A percentile compares a stretch with the other conserved stretches of the same genome.
These are phyloP conservation scores for Oryzias curvinotus DNA, from an alignment of 2,113 vertebrate genomes.

Conservation along the genomic window DNA sequence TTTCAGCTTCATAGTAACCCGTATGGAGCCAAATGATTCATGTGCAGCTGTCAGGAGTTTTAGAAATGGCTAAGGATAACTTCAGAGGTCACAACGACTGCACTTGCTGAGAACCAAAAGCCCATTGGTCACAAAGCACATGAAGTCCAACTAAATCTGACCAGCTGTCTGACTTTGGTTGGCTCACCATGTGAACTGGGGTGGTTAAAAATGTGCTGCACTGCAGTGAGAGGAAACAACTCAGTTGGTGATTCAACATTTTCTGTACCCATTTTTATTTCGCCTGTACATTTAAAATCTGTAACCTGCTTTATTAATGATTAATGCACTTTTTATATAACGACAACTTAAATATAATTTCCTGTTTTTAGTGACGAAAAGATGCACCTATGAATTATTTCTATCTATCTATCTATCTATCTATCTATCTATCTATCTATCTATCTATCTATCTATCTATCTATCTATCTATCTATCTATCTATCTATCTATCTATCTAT, in stretches of 20 bases:
- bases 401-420: too few species aligned
- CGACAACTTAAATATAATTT: too few species aligned
- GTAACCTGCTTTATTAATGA: too few species aligned
- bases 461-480: too few species aligned
- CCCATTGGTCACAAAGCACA: conserved; percentile 48
- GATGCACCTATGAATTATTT: too few species aligned
- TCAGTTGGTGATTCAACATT: neutral
- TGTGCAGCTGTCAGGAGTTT: conserved; percentile 45
- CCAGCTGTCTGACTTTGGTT: conserved; percentile 44
- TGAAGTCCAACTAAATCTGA: conserved; percentile 49
- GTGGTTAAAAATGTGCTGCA: conserved; percentile 13
- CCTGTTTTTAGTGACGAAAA: too few species aligned
- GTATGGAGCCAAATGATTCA: conserved; percentile 47
- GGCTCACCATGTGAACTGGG: conserved; percentile 32
- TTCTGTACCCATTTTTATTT: neutral
- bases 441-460: too few species aligned
- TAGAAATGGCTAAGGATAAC: conserved; percentile 36
- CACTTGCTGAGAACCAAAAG: conserved; percentile 33
- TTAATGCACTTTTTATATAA: too few species aligned
- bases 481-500: too few species aligned
- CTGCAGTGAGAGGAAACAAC: neutral
- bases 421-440: too few species aligned
- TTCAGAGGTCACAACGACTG: conserved; percentile 46
- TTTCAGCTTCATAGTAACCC: conserved; percentile 22
- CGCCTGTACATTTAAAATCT: neutral